Conservation (phyloP, 2,888 invertebrate species). For the Spisula solida region DNA sequence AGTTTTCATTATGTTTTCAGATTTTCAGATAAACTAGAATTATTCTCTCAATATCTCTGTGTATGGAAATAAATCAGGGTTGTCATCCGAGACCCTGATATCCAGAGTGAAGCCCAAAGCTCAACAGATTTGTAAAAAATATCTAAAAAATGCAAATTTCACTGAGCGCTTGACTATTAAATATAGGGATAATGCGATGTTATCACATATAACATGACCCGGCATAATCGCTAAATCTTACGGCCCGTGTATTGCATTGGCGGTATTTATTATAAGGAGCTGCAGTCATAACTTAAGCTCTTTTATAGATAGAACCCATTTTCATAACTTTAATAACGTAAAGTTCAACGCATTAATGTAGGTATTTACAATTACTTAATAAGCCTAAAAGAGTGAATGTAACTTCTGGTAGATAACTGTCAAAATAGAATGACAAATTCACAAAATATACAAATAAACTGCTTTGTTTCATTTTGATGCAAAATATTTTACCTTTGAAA, state of each 20-base stretch:
- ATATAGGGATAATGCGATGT: conserved; percentile 60
- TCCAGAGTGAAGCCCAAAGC: conserved; percentile 2
- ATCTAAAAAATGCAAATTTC: conserved; percentile 67
- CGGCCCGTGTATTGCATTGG: conserved; percentile 18
- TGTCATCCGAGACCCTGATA: conserved; percentile 52
- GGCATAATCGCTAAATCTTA: conserved; percentile 47
- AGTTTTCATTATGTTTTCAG: conserved; percentile 67
- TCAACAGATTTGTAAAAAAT: conserved; percentile 48
- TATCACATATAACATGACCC: conserved; percentile 46
- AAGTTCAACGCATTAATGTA: background rate
- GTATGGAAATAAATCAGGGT: conserved; percentile 60
- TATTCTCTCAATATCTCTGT: conserved; percentile 57
- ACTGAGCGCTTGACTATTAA: conserved; percentile 59
- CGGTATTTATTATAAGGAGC: background rate
- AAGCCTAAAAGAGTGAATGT: background rate
- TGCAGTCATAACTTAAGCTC: background rate
- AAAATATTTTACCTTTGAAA: no score
- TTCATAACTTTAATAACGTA: background rate
- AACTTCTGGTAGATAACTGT: background rate
- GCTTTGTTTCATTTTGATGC: no score
- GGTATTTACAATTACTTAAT: background rate
- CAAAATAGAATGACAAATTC: no score
- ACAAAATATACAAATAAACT: no score
- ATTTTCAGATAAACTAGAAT: conserved; percentile 61
- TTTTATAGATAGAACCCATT: background rate